Conservation (phyloP, 2,888 invertebrate species). For the Synergus umbraculus region DNA sequence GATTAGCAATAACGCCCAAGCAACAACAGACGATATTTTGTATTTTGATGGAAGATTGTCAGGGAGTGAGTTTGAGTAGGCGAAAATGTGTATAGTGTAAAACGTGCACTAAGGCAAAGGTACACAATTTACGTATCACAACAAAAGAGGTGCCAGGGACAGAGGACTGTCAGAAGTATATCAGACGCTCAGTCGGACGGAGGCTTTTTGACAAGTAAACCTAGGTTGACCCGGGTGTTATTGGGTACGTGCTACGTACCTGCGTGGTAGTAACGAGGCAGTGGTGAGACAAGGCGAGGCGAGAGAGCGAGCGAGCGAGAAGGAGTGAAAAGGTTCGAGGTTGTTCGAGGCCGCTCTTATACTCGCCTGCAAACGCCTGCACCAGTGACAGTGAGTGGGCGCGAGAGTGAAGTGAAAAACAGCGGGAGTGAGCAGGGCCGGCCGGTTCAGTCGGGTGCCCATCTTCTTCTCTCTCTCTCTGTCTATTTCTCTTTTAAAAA, state of each 20-base stretch:
- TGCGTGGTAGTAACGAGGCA: neutral
- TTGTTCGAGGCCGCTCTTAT: constrained; percentile 28
- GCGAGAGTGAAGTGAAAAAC: constrained; percentile 41
- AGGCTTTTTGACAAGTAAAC: constrained; percentile 9
- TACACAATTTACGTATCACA: too few species aligned
- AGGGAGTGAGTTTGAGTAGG: neutral
- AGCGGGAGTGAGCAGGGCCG: constrained; percentile 27
- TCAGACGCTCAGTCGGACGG: neutral
- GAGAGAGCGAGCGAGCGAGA: neutral
- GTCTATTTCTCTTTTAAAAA: too few species aligned
- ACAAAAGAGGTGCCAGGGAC: too few species aligned
- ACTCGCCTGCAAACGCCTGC: too few species aligned
- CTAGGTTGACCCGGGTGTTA: too few species aligned
- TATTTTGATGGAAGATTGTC: neutral
- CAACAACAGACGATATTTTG: neutral
- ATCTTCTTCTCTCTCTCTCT: too few species aligned
- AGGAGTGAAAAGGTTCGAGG: constrained; percentile 18
- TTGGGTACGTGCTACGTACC: neutral
- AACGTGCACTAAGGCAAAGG: neutral
- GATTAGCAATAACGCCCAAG: neutral
- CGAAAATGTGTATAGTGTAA: constrained; percentile 3
- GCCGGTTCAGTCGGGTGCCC: neutral
- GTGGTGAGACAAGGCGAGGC: too few species aligned
- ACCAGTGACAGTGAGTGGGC: constrained; percentile 47
- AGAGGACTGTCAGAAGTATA: too few species aligned